These are phyloP conservation scores for Hypanus sabinus DNA, from an alignment of 2,113 vertebrate species.

Conservation along the genomic window DNA sequence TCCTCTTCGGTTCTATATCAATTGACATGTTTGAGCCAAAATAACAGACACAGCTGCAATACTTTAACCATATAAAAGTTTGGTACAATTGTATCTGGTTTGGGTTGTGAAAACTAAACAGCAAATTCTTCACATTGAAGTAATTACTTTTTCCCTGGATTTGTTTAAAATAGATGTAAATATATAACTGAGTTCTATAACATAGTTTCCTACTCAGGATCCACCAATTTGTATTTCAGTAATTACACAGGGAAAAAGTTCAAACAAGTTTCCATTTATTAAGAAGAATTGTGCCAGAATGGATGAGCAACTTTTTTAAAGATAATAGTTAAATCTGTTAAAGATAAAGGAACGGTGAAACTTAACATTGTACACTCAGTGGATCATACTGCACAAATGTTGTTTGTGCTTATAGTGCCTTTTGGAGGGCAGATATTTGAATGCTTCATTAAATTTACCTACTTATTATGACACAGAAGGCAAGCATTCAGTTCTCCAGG, in stretches of 20 bases:
- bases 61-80: neutral
- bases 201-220: conserved; percentile 14
- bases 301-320: neutral
- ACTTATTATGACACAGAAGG: no score
- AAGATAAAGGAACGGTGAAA: neutral
- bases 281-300: neutral
- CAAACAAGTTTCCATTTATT: neutral
- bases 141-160: conserved; percentile 16
- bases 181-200: neutral
- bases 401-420: neutral
- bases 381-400: neutral
- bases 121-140: conserved; percentile 8
- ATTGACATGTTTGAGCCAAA: neutral
- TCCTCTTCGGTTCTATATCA: neutral
- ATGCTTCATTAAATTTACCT: neutral
- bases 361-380: neutral
- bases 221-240: neutral
- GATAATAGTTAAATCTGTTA: neutral
- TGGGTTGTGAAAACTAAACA: neutral
- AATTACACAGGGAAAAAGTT: neutral
- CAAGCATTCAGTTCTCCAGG: no score
- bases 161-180: conserved; percentile 16
- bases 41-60: neutral
- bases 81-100: neutral
- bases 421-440: neutral